These are phyloP conservation scores for Nephrotoma guestfalica DNA, from an alignment of 2,888 invertebrate species.

Conservation along the genomic window DNA sequence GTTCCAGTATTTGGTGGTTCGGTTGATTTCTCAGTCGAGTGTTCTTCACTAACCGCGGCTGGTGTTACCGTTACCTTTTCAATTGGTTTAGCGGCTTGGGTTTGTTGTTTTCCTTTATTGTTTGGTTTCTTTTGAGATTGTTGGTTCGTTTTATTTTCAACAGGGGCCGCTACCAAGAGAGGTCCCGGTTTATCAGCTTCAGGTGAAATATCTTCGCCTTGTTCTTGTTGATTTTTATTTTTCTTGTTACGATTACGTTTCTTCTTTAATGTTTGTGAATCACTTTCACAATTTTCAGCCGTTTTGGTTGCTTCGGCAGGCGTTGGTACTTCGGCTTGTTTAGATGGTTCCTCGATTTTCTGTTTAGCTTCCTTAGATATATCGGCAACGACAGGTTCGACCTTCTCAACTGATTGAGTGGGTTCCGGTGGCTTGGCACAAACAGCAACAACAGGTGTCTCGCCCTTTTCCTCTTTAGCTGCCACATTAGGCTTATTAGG, in stretches of 20 bases:
- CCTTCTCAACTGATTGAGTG: background rate
- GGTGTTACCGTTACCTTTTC: background rate
- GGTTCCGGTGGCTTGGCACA: background rate
- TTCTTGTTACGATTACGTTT: conserved; percentile 2
- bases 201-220: background rate
- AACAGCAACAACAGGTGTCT: background rate
- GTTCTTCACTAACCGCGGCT: background rate
- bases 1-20: background rate
- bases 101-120: background rate
- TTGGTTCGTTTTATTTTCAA: background rate
- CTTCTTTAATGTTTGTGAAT: conserved; percentile 2
- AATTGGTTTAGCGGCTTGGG: background rate
- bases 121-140: background rate
- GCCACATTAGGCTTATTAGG: background rate
- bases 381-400: background rate
- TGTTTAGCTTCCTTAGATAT: background rate
- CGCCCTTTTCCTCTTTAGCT: background rate
- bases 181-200: background rate
- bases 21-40: background rate
- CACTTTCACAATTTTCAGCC: background rate
- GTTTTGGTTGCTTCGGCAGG: background rate
- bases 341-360: background rate
- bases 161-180: background rate
- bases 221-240: background rate
- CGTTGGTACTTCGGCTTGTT: background rate